phyloP scores from a whole-genome alignment of 1,140 invertebrate genomes.

The Charaxes varanes region DNA sequence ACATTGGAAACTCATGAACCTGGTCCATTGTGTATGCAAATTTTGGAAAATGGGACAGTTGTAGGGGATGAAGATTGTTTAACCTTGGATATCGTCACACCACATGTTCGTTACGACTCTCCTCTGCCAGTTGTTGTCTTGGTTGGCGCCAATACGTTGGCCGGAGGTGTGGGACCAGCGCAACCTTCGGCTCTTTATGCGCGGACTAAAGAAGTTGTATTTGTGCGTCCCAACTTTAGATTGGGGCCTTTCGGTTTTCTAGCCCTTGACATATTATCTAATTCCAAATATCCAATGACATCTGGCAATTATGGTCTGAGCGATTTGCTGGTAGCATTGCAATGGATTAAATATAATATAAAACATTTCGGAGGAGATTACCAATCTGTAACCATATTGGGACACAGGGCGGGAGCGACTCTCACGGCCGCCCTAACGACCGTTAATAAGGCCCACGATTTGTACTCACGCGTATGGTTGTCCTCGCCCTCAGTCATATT shows the following conservation, averaged over 20 bases:
- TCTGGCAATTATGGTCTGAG: constrained; percentile 92
- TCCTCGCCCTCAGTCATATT: constrained; percentile 82
- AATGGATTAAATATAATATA: constrained; percentile 89
- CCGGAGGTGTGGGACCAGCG: constrained; percentile 81
- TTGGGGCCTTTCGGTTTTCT: constrained; percentile 87
- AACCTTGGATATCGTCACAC: constrained; percentile 85
- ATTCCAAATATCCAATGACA: constrained; percentile 80
- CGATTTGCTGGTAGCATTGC: constrained; percentile 84
- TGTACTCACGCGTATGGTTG: constrained; percentile 83
- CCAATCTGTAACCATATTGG: constrained; percentile 84
- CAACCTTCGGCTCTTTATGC: constrained; percentile 80
- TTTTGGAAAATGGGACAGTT: constrained; percentile 77
- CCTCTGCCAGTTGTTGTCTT: constrained; percentile 88
- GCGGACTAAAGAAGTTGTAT: constrained; percentile 84
- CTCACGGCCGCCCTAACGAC: constrained; percentile 80
- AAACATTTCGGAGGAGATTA: constrained; percentile 88
- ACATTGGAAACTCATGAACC: constrained; percentile 81
- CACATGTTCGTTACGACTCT: constrained; percentile 81
- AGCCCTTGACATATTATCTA: constrained; percentile 80
- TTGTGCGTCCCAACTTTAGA: constrained; percentile 88
- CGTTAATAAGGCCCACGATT: constrained; percentile 70
- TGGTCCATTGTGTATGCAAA: constrained; percentile 79
- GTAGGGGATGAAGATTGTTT: constrained; percentile 87
- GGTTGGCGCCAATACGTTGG: constrained; percentile 84
- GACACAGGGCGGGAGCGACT: constrained; percentile 86